Evolutionary conservation across 1,140 invertebrate genomes (phyloP), one percentile per base, ranked within the genome.

Genomic region (Drosophila miranda): DNA sequence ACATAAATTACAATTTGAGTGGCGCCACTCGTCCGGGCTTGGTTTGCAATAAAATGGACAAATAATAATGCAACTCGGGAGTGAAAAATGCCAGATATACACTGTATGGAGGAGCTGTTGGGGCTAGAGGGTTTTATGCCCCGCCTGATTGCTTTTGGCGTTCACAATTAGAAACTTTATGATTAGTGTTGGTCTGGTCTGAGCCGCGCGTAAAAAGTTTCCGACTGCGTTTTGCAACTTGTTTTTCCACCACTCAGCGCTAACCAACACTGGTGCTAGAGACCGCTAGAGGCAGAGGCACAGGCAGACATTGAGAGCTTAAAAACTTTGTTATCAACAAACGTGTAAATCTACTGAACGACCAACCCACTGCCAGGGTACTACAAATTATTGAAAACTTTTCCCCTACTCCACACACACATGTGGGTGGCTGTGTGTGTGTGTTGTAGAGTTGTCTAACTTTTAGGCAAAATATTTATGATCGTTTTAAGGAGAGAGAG

Each of bases 261-360:
- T 4, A 11, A 34, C 30, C 30, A 34, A 34, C 30, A 34, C 30
- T 34, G 30, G 9, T 3, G 9, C 9, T 4, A 71, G 63, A 61
- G 57, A 61, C 52, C 53, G 54, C 53, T 70, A 11, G 30, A 9
- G 30, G 9, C 9, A 41, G 19, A 67, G 63, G 68, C 60, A 61
- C 1, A 19, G 19, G 58, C 69, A 76, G 80, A 58, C 76, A 84
- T 86, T 77, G 81, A 54, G 84, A 74, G 82, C 73, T 79, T 86
- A 86, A 75, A 86, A 84, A 66, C 48, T 84, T 84, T 84, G 80
- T 81, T 84, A 84, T 84, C 80, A 84, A 84, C 80, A 84, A 84
- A 84, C 86, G 81, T 84, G 80, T 84, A 84, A 84, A 84, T 84
- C 80, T 78, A 84, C 43, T 77, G 64, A 66, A 75, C 71, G 61